phyloP scores from a whole-genome alignment of 2,797 vertebrate species.

The Vireo griseus region DNA sequence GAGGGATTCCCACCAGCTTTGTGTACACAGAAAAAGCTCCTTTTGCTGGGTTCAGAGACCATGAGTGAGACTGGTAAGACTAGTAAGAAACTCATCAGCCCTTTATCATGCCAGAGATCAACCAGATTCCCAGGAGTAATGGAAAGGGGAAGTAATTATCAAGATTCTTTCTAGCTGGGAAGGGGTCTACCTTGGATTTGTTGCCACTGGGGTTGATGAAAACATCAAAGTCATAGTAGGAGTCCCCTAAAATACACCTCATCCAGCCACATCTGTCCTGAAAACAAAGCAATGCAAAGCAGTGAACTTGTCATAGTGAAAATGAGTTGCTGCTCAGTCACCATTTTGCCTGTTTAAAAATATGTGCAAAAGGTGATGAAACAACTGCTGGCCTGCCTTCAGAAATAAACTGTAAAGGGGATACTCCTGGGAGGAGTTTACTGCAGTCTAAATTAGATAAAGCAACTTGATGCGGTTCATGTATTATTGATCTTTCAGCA shows the following conservation, averaged over 20 bases:
- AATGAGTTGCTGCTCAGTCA: background rate
- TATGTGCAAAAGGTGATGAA: background rate
- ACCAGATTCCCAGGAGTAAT: background rate
- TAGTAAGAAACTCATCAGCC: background rate
- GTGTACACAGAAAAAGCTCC: background rate
- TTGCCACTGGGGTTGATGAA: background rate
- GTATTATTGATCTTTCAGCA: background rate
- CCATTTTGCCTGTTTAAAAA: background rate
- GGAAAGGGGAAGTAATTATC: background rate
- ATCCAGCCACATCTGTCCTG: background rate
- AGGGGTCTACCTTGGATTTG: background rate
- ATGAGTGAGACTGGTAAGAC: background rate
- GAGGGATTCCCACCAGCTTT: background rate
- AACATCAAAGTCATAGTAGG: background rate
- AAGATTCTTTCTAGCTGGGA: background rate
- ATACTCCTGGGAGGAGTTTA: background rate
- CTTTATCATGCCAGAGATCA: background rate
- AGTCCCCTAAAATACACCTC: background rate
- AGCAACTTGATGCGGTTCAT: background rate
- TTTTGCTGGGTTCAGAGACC: background rate
- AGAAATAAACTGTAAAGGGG: background rate
- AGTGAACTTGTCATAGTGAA: background rate
- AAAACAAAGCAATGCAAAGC: background rate
- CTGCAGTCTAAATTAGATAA: background rate
- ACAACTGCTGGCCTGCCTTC: background rate